phyloP scores from a whole-genome alignment of 2,113 vertebrate species.

The Anseranas semipalmata region DNA sequence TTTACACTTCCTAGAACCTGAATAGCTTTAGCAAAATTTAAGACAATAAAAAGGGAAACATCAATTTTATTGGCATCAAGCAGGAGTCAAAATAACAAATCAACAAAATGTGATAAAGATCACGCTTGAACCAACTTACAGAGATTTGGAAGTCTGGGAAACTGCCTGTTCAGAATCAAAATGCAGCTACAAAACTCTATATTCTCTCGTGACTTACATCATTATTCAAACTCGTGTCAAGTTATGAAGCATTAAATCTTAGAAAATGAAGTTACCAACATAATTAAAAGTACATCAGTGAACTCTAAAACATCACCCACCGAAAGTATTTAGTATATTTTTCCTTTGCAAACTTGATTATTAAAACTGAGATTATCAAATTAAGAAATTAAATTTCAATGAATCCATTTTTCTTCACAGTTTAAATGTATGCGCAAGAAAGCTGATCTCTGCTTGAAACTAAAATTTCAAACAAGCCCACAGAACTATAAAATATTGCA shows the following conservation, averaged over 20 bases:
- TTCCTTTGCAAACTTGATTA: not conserved
- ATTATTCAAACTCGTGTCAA: not conserved
- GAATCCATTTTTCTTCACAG: not conserved
- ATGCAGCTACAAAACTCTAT: not conserved
- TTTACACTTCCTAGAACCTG: not conserved
- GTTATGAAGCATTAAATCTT: not conserved
- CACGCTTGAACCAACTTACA: not conserved
- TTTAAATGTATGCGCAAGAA: not conserved
- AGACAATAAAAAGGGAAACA: not conserved
- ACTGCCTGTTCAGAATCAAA: not conserved
- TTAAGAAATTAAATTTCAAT: not conserved
- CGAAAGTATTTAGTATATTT: not conserved
- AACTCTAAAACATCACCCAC: not conserved
- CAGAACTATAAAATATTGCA: not conserved
- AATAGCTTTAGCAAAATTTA: not conserved
- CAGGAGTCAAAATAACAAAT: not conserved
- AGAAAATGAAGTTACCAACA: not conserved
- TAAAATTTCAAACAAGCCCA: not conserved
- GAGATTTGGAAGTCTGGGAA: not conserved
- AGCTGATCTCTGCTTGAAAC: not conserved
- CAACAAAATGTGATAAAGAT: not conserved
- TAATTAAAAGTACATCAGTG: not conserved
- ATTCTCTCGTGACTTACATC: not conserved
- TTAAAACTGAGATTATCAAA: not conserved
- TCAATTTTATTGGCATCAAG: not conserved